phyloP scores from a whole-genome alignment of 2,113 vertebrate genomes.

The Glaucidium brasilianum region DNA sequence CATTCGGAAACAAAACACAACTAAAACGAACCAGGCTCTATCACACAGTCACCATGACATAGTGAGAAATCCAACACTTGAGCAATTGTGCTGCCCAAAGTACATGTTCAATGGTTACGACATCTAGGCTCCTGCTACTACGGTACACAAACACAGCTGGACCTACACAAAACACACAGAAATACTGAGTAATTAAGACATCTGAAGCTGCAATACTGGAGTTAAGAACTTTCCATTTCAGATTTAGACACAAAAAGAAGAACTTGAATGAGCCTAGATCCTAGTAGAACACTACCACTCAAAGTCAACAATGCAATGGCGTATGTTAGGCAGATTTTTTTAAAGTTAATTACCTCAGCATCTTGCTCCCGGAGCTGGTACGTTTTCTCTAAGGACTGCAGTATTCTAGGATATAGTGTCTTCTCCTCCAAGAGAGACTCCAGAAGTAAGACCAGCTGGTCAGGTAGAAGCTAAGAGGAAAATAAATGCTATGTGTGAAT shows the following conservation, averaged over 20 bases:
- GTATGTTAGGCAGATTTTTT: not conserved
- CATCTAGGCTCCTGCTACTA: not conserved
- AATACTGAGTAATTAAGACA: not conserved
- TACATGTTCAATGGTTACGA: not conserved
- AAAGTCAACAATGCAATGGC: not conserved
- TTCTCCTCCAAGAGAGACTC: constrained; percentile 87
- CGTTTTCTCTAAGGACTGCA: constrained; percentile 76
- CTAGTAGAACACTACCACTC: not conserved
- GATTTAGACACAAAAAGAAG: not conserved
- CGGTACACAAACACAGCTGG: not conserved
- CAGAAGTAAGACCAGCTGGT: constrained; percentile 91
- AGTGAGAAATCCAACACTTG: not conserved
- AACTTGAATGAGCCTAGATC: not conserved
- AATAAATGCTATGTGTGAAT: constrained; percentile 40
- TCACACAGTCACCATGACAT: not conserved
- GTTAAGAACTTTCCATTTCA: not conserved
- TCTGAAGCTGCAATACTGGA: not conserved
- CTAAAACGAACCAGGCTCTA: not conserved
- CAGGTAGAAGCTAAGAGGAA: constrained; percentile 84
- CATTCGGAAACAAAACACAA: not conserved
- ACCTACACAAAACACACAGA: not conserved
- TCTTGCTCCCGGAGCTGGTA: constrained; percentile 84
- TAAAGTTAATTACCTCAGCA: constrained; percentile 83
- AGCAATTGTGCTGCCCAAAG: not conserved
- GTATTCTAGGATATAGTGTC: constrained; percentile 68